Evolutionary conservation across 2,888 invertebrate species (phyloP).

Genomic region (Zeuzera pyrina): DNA sequence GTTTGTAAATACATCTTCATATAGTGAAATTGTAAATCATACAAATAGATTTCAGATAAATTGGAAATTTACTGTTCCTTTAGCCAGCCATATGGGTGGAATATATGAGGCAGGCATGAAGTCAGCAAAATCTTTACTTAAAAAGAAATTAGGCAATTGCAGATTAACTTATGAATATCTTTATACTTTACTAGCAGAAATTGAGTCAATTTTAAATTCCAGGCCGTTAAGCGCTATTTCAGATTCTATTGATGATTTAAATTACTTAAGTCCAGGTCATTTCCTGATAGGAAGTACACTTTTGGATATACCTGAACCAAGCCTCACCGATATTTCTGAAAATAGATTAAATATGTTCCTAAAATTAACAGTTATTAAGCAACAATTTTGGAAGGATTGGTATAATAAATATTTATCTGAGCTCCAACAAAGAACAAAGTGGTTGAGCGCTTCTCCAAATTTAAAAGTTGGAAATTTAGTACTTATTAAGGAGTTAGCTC

Average conservation of each 20-base stretch:
- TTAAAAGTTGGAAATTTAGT: conserved; percentile 2
- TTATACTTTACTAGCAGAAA: conserved; percentile 3
- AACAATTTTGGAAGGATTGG: conserved; percentile 6
- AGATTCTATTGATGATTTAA: not conserved
- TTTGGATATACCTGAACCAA: conserved; percentile 2
- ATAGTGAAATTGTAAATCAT: not conserved
- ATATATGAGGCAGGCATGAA: conserved; percentile 6
- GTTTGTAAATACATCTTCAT: not conserved
- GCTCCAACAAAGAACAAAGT: conserved; percentile 4
- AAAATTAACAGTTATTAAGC: conserved; percentile 4
- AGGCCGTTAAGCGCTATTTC: conserved; percentile 3
- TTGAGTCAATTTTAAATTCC: conserved; percentile 5
- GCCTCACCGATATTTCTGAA: not conserved
- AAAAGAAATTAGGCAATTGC: not conserved
- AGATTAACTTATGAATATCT: conserved; percentile 3
- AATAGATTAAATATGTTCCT: conserved; percentile 3
- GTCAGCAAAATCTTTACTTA: conserved; percentile 2
- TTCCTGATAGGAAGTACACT: conserved; percentile 1
- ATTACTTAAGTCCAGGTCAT: conserved; percentile 3
- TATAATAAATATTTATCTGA: conserved; percentile 7
- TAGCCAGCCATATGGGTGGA: conserved; percentile 8
- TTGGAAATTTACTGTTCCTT: conserved; percentile 2
- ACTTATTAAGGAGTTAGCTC: conserved; percentile 3
- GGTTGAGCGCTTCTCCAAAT: conserved; percentile 3
- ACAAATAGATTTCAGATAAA: not conserved